Percentiles rank a stretch among this genome's conserved stretches.
Conservation (phyloP, 2,797 vertebrate species). For the Cygnus olor region DNA sequence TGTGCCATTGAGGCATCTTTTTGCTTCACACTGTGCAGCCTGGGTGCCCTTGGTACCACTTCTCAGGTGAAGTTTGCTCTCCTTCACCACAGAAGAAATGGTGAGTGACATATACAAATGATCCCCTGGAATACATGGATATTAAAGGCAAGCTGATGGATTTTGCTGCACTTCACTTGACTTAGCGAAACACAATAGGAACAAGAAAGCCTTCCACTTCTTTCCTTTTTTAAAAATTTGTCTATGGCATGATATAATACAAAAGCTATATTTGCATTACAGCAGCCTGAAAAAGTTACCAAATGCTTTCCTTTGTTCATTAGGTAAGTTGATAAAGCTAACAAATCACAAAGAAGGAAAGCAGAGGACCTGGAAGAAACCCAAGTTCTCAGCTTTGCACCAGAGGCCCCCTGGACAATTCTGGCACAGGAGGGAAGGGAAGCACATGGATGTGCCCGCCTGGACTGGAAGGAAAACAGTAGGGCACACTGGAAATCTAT, state of each 20-base stretch:
- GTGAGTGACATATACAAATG: neutral
- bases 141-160: neutral
- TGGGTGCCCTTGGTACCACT: neutral
- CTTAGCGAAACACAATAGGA: neutral
- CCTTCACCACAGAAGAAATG: neutral
- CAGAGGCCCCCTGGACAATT: neutral
- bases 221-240: neutral
- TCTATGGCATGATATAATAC: rapidly evolving
- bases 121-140: rapidly evolving
- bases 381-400: neutral
- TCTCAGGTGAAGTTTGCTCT: neutral
- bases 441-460: too few relatives aligned
- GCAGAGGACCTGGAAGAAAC: neutral
- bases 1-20: neutral
- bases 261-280: neutral
- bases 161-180: neutral
- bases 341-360: neutral
- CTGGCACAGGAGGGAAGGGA: neutral
- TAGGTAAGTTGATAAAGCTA: neutral
- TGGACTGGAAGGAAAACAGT: rapidly evolving
- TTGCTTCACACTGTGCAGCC: neutral
- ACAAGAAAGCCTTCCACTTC: neutral
- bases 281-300: neutral
- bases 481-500: neutral
- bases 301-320: neutral